Evolutionary conservation across 2,797 vertebrate genomes (phyloP), one percentile per base, ranked within the genome.

Genomic region (Sus cebifrons): DNA sequence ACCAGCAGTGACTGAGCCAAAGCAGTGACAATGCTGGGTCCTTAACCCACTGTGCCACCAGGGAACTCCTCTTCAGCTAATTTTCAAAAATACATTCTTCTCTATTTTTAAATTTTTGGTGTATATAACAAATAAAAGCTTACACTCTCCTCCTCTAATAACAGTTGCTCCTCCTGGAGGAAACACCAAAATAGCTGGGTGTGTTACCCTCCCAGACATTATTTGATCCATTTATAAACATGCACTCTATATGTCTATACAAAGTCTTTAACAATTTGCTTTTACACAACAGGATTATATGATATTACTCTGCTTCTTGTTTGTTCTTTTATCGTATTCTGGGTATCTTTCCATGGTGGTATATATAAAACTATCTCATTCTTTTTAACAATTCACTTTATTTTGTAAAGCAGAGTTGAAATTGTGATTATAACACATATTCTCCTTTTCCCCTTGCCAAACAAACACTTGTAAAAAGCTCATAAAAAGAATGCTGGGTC

Each of bases 251-350:
- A 54, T 49, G 9, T 27, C 13, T 60, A 25, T n/a, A 64, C 40
- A 79, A 77, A 49, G 4, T 52, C 93, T 85, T 87, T 54, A 91
- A 84, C 32, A 62, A 93, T 84, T 81, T 44, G 10, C 79, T 73
- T 95, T 97, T 94, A 75, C 25, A 81, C 27, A 84, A 94, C 68
- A 40, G 36, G 78, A 81, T 89, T 91, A 49, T 81, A 58, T 27
- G 52, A 77, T 44, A 2, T 52, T 64, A 67, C 36, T 65, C 58
- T 44, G 14, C 54, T 40, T 52, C 27, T 88, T 64, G 4, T 7
- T 79, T 71, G 7, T 85, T 29, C 65, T 87, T 83, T 36, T 70
- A 64, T 95, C 6, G 15, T 73, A 86, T 75, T 56, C 70, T 10
- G 7, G 27, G 7, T 84, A 49, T n/a, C 58, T 70, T 93, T 70